phyloP scores from a whole-genome alignment of 2,888 invertebrate species.

The Lysandra bellargus region DNA sequence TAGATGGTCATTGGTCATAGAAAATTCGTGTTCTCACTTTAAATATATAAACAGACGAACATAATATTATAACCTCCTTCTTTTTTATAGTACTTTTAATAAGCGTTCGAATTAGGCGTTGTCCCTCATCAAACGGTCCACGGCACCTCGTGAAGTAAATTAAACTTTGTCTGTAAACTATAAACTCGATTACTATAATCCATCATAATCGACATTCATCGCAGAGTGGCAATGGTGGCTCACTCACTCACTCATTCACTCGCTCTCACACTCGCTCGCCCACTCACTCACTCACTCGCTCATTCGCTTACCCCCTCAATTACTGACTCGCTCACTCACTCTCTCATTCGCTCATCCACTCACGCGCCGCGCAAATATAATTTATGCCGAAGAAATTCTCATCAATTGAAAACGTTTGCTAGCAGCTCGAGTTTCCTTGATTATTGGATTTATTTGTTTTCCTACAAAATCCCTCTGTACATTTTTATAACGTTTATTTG shows the following conservation, averaged over 20 bases:
- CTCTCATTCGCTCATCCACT: neutral
- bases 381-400: slow-evolving; percentile 17
- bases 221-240: neutral
- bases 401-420: slow-evolving; percentile 26
- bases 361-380: slow-evolving; percentile 15
- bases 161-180: neutral
- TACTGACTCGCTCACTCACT: neutral
- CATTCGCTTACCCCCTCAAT: neutral
- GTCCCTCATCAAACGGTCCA: no score
- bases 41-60: no score
- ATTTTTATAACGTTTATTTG: slow-evolving; percentile 11
- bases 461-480: neutral
- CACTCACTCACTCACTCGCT: neutral
- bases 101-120: no score
- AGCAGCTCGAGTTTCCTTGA: neutral
- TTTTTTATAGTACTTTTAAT: no score
- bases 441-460: slow-evolving; percentile 28
- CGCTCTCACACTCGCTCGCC: neutral
- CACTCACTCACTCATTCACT: neutral
- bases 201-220: neutral
- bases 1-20: no score
- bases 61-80: no score
- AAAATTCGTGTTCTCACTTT: no score
- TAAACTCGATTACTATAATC: neutral
- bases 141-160: neutral